Evolutionary conservation across 1,140 invertebrate species (phyloP), one percentile per base, ranked within the genome.

Genomic region (Bombus affinis): DNA sequence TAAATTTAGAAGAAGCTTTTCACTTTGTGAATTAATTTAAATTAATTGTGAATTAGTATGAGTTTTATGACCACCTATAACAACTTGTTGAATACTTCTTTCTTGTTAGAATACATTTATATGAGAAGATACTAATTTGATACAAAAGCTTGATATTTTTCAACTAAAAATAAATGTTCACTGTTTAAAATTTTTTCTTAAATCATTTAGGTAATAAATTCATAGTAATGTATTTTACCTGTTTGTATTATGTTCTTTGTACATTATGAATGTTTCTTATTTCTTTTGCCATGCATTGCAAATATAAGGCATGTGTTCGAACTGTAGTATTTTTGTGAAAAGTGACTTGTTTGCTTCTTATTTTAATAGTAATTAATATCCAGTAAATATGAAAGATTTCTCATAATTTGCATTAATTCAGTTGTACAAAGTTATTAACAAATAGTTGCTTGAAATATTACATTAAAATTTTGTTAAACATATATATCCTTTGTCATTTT

Each of bases 1-100:
- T 74, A 62, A 62, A 75, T 59, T 57, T 59, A 65, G 70, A 39
- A 22, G 28, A 78, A 70, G 22, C 8, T 35, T 71, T 35, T 2
- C 4, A 22, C 9, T 57, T 71, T 22, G 5, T 74, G 35, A 78
- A 59, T 70, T 84, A 57, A 78, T 73, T 59, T 47, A 53, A 86
- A 82, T 71, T 53, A 53, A 53, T 53, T 22, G 47, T 53, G 18
- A 22, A 76, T 87, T 91, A 91, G 91, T 89, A 80, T 92, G 91
- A 91, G 75, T 86, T 47, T 91, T 86, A 84, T 89, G 85, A 90
- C 87, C 90, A 92, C 92, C 92, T 93, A 94, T 95, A 95, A 95
- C 93, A 94, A 94, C 87, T 95, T 95, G 94, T 95, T 95, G 94
- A 95, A 95, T 95, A 95, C 93, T 93, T 94, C 91, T 88, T 70